Evolutionary conservation across 1,140 invertebrate genomes (phyloP).

Genomic region (Neodiprion fabricii): DNA sequence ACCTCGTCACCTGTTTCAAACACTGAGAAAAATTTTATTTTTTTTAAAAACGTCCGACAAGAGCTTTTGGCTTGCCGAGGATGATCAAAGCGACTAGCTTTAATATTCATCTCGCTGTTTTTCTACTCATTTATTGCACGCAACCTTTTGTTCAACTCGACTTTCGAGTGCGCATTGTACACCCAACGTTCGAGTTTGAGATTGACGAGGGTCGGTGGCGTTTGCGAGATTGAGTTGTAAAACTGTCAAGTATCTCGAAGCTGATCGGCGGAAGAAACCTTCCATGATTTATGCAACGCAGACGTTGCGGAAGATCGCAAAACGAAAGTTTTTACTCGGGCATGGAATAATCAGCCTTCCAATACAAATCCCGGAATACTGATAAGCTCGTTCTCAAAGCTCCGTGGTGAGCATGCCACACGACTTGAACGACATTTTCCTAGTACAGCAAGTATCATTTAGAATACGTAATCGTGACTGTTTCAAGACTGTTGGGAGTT

Average conservation of each 20-base stretch:
- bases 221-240: background rate
- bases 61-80: background rate
- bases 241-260: background rate
- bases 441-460: no score
- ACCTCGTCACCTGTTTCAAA: no score
- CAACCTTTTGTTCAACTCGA: background rate
- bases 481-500: no score
- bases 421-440: no score
- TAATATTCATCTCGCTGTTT: background rate
- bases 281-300: slow-evolving; percentile 2
- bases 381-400: no score
- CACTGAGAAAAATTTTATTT: no score
- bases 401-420: no score
- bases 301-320: background rate
- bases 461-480: no score
- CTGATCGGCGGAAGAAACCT: background rate
- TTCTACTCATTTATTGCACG: background rate
- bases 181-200: background rate
- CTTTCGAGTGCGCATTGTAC: background rate
- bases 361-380: no score
- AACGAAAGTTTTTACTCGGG: no score
- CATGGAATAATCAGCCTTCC: no score
- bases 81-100: background rate
- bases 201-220: slow-evolving; percentile 2
- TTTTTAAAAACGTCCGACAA: background rate